These are phyloP conservation scores for Dicrostonyx torquatus DNA, from an alignment of 2,797 vertebrate species.

Conservation along the genomic window DNA sequence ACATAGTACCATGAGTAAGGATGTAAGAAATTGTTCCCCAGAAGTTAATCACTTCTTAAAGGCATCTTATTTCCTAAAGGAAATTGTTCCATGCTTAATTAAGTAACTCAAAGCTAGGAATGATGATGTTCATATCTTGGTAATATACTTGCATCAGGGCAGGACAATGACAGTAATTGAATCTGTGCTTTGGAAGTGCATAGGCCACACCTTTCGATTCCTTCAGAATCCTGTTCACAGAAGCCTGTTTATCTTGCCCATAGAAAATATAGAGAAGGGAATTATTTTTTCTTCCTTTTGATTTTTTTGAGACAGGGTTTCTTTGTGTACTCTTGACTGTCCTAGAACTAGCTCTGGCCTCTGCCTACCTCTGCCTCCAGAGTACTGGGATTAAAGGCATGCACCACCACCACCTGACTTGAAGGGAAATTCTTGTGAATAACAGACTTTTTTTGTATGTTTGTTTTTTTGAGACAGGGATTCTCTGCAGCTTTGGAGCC, in stretches of 20 bases:
- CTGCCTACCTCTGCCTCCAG: background rate
- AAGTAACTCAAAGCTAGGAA: slow-evolving; percentile 42
- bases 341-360: background rate
- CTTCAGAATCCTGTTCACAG: slow-evolving; percentile 42
- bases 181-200: background rate
- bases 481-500: too few species aligned
- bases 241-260: background rate
- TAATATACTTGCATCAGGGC: background rate
- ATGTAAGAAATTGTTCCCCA: background rate
- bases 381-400: background rate
- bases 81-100: slow-evolving; percentile 7
- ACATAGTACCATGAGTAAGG: background rate
- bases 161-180: background rate
- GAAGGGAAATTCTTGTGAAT: background rate
- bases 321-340: background rate
- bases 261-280: slow-evolving; percentile 20
- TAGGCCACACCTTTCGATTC: background rate
- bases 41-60: slow-evolving; percentile 14
- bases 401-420: too few species aligned
- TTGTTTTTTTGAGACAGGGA: too few species aligned
- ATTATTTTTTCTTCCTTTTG: background rate
- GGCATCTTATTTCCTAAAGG: background rate
- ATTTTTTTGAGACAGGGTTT: background rate
- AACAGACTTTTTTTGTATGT: background rate
- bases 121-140: background rate